Percentiles rank a stretch among this genome's conserved stretches.
These are phyloP conservation scores for Phania funesta DNA, from an alignment of 2,888 invertebrate genomes.

Conservation along the genomic window DNA sequence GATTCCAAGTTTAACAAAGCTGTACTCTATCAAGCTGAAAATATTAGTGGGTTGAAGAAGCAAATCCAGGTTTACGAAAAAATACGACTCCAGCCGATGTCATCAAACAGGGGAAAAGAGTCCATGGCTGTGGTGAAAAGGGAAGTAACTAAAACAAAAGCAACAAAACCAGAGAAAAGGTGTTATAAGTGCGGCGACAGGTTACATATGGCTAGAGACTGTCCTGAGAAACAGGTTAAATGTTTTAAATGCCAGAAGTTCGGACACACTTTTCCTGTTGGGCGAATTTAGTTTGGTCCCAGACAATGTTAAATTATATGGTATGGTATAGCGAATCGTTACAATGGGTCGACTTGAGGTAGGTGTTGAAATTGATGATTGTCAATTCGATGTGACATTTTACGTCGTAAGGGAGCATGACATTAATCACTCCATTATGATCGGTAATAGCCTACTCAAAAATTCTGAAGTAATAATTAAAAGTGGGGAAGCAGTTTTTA, in stretches of 20 bases:
- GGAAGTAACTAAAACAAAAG: no score
- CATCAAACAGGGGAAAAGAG: no score
- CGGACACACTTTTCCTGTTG: neutral
- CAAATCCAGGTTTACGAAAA: no score
- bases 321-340: neutral
- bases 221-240: no score
- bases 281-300: neutral
- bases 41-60: no score
- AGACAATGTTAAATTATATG: neutral
- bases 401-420: neutral
- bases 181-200: no score
- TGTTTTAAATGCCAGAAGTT: neutral
- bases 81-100: no score
- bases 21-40: no score
- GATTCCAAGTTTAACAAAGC: no score
- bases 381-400: neutral
- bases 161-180: no score
- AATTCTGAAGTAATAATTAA: neutral
- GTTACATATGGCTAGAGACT: no score
- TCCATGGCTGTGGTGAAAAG: no score
- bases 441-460: conserved; percentile 6
- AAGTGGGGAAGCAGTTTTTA: neutral
- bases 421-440: conserved; percentile 9
- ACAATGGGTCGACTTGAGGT: neutral
- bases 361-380: neutral